A percentile compares a stretch with the other conserved stretches of the same genome.
Evolutionary conservation across 2,113 vertebrate genomes (phyloP).

Genomic region (Peucedramus taeniatus): DNA sequence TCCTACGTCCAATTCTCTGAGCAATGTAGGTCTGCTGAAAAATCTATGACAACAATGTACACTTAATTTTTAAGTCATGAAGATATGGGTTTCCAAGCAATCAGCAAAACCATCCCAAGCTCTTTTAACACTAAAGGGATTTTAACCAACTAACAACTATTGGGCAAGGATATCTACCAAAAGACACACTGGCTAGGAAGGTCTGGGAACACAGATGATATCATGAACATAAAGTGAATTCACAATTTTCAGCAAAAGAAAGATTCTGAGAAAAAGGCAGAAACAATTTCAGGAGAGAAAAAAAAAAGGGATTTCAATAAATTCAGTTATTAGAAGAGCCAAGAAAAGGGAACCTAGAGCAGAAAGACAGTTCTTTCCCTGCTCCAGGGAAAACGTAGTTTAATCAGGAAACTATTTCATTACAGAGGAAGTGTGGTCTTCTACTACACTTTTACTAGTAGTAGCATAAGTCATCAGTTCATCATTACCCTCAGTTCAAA

Average conservation of each 20-base stretch:
- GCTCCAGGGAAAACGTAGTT: not conserved
- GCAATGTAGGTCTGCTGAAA: not conserved
- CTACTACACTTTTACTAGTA: not conserved
- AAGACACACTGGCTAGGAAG: not conserved
- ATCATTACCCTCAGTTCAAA: not conserved
- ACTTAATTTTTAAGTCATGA: not conserved
- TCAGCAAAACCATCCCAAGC: not conserved
- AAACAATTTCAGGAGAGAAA: not conserved
- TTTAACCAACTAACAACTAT: not conserved
- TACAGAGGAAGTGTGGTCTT: not conserved
- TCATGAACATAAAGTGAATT: not conserved
- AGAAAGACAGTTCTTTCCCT: not conserved
- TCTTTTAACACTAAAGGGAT: not conserved
- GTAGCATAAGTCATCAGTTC: not conserved
- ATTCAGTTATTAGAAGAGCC: not conserved
- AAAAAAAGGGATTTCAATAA: not conserved
- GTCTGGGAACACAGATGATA: not conserved
- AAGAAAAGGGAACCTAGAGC: not conserved
- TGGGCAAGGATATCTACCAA: not conserved
- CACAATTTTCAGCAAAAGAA: not conserved
- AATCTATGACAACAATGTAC: not conserved
- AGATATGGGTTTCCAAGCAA: not conserved
- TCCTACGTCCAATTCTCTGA: not conserved
- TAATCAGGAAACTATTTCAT: not conserved
- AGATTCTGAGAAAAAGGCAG: not conserved